Evolutionary conservation across 2,797 vertebrate genomes (phyloP), one percentile per base, ranked within the genome.

Genomic region (Eidolon dupreanum): DNA sequence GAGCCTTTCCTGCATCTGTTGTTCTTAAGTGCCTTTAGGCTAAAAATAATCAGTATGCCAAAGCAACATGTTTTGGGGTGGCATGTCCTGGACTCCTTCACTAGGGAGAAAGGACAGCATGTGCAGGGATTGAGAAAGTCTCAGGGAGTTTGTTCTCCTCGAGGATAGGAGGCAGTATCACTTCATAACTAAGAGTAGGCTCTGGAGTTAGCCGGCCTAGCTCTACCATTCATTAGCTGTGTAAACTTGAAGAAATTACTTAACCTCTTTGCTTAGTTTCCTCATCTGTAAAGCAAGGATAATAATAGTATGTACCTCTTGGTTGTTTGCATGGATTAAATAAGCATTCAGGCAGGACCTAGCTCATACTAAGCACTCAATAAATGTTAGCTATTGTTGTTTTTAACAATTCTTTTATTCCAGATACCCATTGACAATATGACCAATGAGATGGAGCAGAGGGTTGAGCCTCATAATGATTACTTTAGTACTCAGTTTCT

Each of bases 401-500:
- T 43, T 9, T 24, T 68, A 86, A 77, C 43, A 13, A 65, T 97
- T 24, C 16, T 3, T 98, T 79, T 97, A 7, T 98, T 98, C 74
- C 98, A 99, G 99, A 98, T 99, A 88, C 99, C 99, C 61, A 97
- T 99, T 3, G 99, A 99, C 90, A 98, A 96, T 51, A 99, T 99
- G 98, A 99, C 99, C 33, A 99, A 99, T 49, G 99, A 99, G 98
- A 99, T 99, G 93, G 99, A 99, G 97, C 99, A 99, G 98, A 99
- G 98, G 17, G 99, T 99, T 1, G 99, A 99, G 88, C 99, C 99
- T 4, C 99, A 99, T 97, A 99, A 99, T 0, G 99, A 99, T 98
- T 99, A 99, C 98, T 99, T 99, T 98, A 99, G 99, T 99, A 99
- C 99, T 81, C 99, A 99, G 97, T 99, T 99, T 97, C 98, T 99